phyloP scores from a whole-genome alignment of 2,888 invertebrate genomes.

The Rhamnusium bicolor region DNA sequence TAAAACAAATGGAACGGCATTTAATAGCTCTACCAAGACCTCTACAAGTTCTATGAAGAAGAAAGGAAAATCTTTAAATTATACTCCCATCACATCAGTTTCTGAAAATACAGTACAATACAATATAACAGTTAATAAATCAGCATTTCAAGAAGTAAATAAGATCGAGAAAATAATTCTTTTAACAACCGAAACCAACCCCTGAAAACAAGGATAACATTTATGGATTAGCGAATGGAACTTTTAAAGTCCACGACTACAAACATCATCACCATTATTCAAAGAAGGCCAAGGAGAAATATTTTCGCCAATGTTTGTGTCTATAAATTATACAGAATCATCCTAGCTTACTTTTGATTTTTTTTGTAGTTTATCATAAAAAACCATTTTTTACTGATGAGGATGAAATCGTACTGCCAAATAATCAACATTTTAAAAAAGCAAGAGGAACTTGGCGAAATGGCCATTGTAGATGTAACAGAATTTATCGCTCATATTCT shows the following conservation, averaged over 20 bases:
- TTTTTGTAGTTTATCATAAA: not conserved
- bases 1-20: not conserved
- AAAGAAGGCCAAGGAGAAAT: no score
- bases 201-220: not conserved
- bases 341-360: not conserved
- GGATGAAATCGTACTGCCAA: not conserved
- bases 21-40: not conserved
- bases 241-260: no score
- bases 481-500: constrained; percentile 3
- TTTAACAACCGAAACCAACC: not conserved
- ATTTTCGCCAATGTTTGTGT: not conserved
- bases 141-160: no score
- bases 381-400: not conserved
- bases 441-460: constrained; percentile 42
- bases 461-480: constrained; percentile 44
- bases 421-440: constrained; percentile 23
- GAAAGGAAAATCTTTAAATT: not conserved
- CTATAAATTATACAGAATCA: not conserved
- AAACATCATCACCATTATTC: not conserved
- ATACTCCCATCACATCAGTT: not conserved
- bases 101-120: no score
- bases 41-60: not conserved
- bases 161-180: not conserved
- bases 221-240: not conserved
- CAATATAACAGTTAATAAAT: no score